Evolutionary conservation across 2,113 vertebrate genomes (phyloP), one percentile per base, ranked within the genome.

Genomic region (Muntiacus reevesi): DNA sequence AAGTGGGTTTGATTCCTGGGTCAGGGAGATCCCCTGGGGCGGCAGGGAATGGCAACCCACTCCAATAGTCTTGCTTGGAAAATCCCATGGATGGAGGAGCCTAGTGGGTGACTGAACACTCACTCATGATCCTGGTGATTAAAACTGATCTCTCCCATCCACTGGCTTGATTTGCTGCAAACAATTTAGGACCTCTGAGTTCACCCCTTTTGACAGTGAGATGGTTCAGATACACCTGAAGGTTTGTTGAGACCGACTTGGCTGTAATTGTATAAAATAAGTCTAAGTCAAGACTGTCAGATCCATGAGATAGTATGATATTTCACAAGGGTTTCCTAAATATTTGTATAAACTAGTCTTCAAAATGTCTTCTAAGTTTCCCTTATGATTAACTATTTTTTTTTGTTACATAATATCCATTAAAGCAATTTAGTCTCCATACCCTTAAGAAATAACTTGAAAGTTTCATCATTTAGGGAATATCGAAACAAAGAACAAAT

Each of bases 401-500:
- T 57, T 21, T 45, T 85, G 92, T 90, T 92, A 81, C 5, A 82
- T 71, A 95, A 96, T 94, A 97, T 59, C 95, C 85, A 88, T 40
- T 85, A 94, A 59, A 88, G 54, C 33, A 6, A 57, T 88, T 95
- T 82, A 78, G 87, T 92, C 43, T 50, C 27, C 25, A 15, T 54
- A 14, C 50, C 50, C 40, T 89, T 54, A 76, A 95, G 91, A 96
- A 89, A 87, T 52, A 59, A 27, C 87, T 67, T 40, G 78, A 96
- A 74, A 43, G 33, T 89, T 90, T 95, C 45, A 81, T 87, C 92
- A 95, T 85, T 95, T n/a, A 60, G 74, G 33, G 79, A 84, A 60
- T 93, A 96, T 82, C 94, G 90, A 95, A 98, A 95, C 97, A 96
- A 50, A 85, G 95, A 92, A 47, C 43, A 67, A 96, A 76, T 33